A percentile compares a stretch with the other conserved stretches of the same genome.
Conservation (phyloP, 2,888 invertebrate species). For the Cantharis rufa region DNA sequence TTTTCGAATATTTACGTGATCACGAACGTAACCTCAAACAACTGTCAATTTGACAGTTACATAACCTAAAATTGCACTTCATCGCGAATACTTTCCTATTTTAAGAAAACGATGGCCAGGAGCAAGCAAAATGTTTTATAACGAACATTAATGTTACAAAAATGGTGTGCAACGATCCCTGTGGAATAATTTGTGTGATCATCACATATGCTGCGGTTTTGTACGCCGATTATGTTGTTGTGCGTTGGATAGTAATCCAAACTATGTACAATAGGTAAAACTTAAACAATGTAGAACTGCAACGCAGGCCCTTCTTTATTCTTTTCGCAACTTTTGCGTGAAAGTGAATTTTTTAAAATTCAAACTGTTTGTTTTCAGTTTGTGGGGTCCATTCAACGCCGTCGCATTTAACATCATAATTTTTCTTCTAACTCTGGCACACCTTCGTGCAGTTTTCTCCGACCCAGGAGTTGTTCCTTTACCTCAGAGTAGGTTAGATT, state of each 20-base stretch:
- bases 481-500: conserved; percentile 72
- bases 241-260: conserved; percentile 80
- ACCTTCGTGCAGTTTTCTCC: conserved; percentile 83
- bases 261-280: conserved; percentile 78
- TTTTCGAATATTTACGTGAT: background rate
- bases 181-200: conserved; percentile 80
- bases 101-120: background rate
- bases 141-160: background rate
- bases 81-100: background rate
- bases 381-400: conserved; percentile 83
- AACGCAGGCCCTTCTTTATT: background rate
- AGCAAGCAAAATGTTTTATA: background rate
- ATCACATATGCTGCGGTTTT: conserved; percentile 79
- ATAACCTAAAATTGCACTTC: background rate
- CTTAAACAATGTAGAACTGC: background rate
- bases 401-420: conserved; percentile 79
- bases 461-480: conserved; percentile 88
- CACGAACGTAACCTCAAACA: background rate
- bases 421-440: conserved; percentile 74
- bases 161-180: conserved; percentile 75
- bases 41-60: background rate
- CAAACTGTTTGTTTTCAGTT: conserved; percentile 57
- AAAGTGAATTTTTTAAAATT: conserved; percentile 40
- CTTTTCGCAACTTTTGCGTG: background rate
- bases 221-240: conserved; percentile 87